Evolutionary conservation across 2,797 vertebrate genomes (phyloP).

Genomic region (Rhinichthys osculus): DNA sequence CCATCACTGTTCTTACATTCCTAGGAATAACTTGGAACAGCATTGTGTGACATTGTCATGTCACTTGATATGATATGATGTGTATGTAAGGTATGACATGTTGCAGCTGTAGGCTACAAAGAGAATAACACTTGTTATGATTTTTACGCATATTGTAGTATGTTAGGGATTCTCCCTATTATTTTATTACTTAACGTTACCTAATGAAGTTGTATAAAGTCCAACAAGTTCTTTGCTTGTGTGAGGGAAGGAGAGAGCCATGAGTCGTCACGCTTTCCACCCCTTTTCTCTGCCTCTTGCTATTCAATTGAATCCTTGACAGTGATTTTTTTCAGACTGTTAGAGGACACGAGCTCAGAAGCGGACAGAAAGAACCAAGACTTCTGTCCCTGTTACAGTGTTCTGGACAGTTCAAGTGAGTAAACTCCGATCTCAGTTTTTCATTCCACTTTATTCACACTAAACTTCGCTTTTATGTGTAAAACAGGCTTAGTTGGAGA

Average conservation of each 20-base stretch:
- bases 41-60: slow-evolving; percentile 6
- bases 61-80: slow-evolving; percentile 3
- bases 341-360: slow-evolving; percentile 78
- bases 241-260: not conserved
- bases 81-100: not conserved
- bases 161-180: not conserved
- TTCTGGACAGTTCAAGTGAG: slow-evolving; percentile 83
- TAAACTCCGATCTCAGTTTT: slow-evolving; percentile 53
- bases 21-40: not conserved
- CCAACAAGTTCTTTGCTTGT: not conserved
- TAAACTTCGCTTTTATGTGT: not conserved
- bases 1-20: not conserved
- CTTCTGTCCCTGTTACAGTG: slow-evolving; percentile 81
- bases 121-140: not conserved
- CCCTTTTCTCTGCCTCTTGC: slow-evolving; percentile 52
- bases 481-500: not conserved
- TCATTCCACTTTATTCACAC: not conserved
- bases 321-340: slow-evolving; percentile 76
- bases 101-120: not conserved
- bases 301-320: slow-evolving; percentile 76
- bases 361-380: slow-evolving; percentile 78
- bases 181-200: not conserved
- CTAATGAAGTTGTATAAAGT: slow-evolving; percentile 18
- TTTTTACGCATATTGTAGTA: not conserved
- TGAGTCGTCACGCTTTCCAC: not conserved